Base-by-base conservation (phyloP, 2,888 invertebrate genomes). In the Acheta domesticus region DNA sequence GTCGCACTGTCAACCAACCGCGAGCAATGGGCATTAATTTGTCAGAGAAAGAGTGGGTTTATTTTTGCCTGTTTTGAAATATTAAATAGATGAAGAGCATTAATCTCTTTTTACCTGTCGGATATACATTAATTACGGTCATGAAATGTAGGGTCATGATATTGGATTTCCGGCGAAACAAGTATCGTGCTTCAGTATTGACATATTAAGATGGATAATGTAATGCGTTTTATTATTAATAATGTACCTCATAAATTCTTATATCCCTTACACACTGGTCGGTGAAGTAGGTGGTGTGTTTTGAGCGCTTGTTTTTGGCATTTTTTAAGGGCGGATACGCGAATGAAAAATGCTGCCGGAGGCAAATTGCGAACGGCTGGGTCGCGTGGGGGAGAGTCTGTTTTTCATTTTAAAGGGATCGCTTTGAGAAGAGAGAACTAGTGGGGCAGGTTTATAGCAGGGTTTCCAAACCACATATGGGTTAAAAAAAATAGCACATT, bases 121-220 rank as follows among this genome's bases (percentile, higher is more conserved):
- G 62, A n/a, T 14, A 62, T 62, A 62, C 62, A 62, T 62, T 62
- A 62, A 62, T 62, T 62, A 62, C 62, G 62, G 14, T 14, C 62
- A n/a, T 62, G n/a, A n/a, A 62, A 62, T 62, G 62, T 62, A 62
- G 14, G 62, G 62, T 62, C 62, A 62, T 62, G 62, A 62, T 62
- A 62, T 62, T 62, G 62, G 62, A 62, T 62, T 62, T 62, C n/a
- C 62, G 14, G 16, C n/a, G 62, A 19, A 62, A 62, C 62, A 62
- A 62, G 62, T 62, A 62, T 62, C n/a, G 62, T 62, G 62, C 62
- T 62, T 62, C 62, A 62, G n/a, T 62, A 62, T 62, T 62, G 62
- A 62, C 62, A 62, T 62, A 62, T 62, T 62, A 62, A 62, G 62
- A 62, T 62, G 62, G 62, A 62, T 62, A 14, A 62, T 62, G 62